Evolutionary conservation across 2,797 vertebrate species (phyloP).

Genomic region (Schizothorax lantsangensis): DNA sequence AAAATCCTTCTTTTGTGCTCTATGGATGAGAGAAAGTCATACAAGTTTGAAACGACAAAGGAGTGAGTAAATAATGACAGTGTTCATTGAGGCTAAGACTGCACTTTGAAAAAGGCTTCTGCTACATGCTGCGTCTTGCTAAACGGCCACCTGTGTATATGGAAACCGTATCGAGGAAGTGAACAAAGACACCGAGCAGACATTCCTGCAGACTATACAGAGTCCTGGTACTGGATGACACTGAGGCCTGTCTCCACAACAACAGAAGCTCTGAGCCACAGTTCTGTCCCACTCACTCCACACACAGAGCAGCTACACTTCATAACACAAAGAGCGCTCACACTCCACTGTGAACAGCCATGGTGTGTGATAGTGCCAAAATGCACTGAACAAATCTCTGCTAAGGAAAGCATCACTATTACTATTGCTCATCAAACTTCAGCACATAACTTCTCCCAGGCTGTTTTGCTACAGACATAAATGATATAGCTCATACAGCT

Average conservation of each 20-base stretch:
- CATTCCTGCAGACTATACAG: constrained; percentile 35
- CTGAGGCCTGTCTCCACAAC: constrained; percentile 37
- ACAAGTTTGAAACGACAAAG: neutral
- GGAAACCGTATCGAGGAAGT: neutral
- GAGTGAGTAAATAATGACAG: neutral
- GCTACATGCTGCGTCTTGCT: neutral
- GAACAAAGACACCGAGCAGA: constrained; percentile 32
- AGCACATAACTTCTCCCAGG: neutral
- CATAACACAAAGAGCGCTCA: constrained; percentile 53
- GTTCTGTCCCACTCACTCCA: constrained; percentile 50
- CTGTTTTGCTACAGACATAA: neutral
- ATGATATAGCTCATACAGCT: neutral
- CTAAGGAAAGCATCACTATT: neutral
- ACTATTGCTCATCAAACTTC: constrained; percentile 3
- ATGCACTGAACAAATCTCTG: constrained; percentile 28
- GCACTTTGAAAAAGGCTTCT: neutral
- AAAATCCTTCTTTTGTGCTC: neutral
- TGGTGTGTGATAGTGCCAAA: constrained; percentile 38
- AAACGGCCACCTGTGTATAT: constrained; percentile 13
- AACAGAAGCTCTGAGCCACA: constrained; percentile 52
- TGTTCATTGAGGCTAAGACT: neutral
- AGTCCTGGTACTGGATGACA: constrained; percentile 49
- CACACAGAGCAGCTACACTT: constrained; percentile 42
- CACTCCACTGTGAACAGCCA: constrained; percentile 47
- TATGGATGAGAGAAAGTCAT: neutral